These are phyloP conservation scores for Otolemur crassicaudatus DNA, from an alignment of 2,797 vertebrate species.

Conservation along the genomic window DNA sequence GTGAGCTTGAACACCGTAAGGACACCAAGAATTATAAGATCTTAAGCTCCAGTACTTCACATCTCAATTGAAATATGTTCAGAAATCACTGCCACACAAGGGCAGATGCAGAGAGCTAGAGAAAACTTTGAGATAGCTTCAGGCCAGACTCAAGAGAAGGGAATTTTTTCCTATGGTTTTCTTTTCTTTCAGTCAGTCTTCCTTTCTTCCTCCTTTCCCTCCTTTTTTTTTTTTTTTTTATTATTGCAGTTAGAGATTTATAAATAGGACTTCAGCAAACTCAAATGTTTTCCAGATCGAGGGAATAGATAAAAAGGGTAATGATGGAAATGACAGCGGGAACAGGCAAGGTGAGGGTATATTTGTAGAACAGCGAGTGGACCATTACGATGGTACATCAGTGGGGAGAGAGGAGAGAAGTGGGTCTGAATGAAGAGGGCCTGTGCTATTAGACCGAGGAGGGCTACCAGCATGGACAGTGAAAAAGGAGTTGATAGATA, in stretches of 20 bases:
- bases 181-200: neutral
- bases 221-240: no score
- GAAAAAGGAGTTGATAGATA: neutral
- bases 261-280: slow-evolving; percentile 13
- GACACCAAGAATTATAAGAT: neutral
- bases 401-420: neutral
- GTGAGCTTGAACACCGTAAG: neutral
- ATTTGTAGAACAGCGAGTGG: neutral
- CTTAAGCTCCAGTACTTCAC: neutral
- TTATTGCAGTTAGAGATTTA: neutral
- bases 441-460: neutral
- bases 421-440: neutral
- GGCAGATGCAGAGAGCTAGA: neutral
- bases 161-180: neutral
- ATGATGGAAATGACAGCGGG: neutral
- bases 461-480: neutral
- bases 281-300: slow-evolving; percentile 25
- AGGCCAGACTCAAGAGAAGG: neutral
- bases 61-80: neutral
- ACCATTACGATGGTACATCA: neutral
- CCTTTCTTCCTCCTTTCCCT: neutral
- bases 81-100: neutral
- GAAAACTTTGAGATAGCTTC: accelerated
- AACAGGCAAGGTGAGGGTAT: neutral
- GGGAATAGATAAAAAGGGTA: neutral